Conservation (phyloP, 2,797 vertebrate species). For the Myoxocephalus aenaeus region DNA sequence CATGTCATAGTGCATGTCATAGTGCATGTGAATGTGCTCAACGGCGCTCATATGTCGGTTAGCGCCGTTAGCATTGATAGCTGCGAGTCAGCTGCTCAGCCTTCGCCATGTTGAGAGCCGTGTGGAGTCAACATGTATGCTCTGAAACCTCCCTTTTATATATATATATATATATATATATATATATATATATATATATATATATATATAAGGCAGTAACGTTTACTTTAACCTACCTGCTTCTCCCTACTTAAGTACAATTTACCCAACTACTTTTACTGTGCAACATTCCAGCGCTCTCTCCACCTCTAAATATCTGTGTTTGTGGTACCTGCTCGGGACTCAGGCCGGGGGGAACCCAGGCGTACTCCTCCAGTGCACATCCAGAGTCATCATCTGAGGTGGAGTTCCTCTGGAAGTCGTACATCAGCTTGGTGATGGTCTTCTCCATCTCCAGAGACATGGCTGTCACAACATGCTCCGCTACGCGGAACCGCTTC, state of each 20-base stretch:
- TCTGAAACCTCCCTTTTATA: no score
- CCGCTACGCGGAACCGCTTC: constrained; percentile 85
- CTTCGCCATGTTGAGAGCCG: no score
- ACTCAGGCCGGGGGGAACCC: constrained; percentile 96
- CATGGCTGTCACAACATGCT: constrained; percentile 96
- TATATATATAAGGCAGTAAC: no score
- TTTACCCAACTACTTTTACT: background rate
- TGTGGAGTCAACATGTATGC: no score
- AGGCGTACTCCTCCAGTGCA: constrained; percentile 95
- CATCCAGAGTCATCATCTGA: constrained; percentile 98
- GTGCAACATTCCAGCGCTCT: background rate
- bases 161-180: no score
- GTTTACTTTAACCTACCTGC: no score
- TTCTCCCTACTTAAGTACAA: no score
- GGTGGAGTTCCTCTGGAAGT: constrained; percentile 99
- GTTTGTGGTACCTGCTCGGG: constrained; percentile 91
- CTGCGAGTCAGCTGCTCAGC: no score
- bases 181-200: no score
- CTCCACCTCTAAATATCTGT: background rate
- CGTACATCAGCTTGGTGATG: constrained; percentile 98
- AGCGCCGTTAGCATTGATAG: no score
- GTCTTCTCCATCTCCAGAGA: constrained; percentile 99
- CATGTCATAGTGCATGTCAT: background rate
- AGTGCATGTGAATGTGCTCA: no score
- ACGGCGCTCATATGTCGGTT: no score